These are phyloP conservation scores for Mastomys natalensis DNA, from an alignment of 2,113 vertebrate genomes.

Conservation along the genomic window DNA sequence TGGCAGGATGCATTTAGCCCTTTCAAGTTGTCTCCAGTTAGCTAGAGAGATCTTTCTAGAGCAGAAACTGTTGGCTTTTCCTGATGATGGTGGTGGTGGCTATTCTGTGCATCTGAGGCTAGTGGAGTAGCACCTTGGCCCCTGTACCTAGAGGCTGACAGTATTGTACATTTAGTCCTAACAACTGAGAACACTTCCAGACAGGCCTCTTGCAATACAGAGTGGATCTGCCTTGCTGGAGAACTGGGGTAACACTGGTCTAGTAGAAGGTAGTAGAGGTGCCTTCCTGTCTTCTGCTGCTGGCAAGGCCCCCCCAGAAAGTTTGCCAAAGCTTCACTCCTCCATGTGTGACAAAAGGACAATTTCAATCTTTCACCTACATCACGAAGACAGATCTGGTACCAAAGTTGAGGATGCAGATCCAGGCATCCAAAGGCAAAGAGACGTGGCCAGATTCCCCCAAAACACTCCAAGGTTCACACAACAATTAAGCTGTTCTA, in stretches of 20 bases:
- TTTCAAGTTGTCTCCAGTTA: neutral
- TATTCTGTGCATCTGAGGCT: fast-evolving
- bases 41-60: neutral
- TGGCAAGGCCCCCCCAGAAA: neutral
- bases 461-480: neutral
- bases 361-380: neutral
- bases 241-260: neutral
- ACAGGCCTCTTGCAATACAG: neutral
- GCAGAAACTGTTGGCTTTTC: neutral
- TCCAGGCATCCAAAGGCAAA: neutral
- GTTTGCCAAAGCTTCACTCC: neutral
- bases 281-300: neutral
- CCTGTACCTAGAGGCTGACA: neutral
- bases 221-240: neutral
- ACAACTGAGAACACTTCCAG: neutral
- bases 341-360: neutral
- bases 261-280: neutral
- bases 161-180: neutral
- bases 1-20: neutral
- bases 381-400: neutral
- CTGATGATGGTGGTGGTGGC: neutral
- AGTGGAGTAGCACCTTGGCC: neutral
- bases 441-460: neutral
- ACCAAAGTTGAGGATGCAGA: neutral
- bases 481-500: neutral